Conservation (phyloP, 2,113 vertebrate species). For the Struthio camelus region DNA sequence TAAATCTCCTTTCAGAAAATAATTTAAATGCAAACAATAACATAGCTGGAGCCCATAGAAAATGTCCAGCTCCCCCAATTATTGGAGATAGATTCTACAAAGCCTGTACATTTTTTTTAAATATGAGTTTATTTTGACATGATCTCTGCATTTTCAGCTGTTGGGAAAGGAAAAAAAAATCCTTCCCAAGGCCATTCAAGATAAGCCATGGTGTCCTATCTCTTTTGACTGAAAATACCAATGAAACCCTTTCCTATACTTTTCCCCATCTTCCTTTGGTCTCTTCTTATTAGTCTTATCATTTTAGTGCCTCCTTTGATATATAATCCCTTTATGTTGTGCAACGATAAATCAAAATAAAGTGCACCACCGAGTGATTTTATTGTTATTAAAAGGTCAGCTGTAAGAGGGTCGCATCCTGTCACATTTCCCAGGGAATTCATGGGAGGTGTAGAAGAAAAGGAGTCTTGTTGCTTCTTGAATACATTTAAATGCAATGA, state of each 20-base stretch:
- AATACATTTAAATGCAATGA: neutral
- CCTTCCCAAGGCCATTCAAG: conserved; percentile 18
- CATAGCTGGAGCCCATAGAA: neutral
- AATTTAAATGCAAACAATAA: neutral
- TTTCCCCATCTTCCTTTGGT: conserved; percentile 38
- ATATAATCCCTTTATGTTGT: conserved; percentile 48
- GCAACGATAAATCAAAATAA: conserved; percentile 61
- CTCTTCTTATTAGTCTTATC: conserved; percentile 54
- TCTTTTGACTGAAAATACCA: conserved; percentile 46
- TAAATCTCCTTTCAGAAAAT: neutral
- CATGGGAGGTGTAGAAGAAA: neutral
- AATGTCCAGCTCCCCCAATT: neutral
- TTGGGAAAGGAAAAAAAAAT: neutral
- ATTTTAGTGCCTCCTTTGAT: conserved; percentile 56
- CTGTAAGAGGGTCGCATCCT: neutral
- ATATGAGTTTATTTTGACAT: conserved; percentile 34
- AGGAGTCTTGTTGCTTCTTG: fast-evolving
- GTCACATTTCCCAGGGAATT: conserved; percentile 12
- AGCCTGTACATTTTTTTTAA: neutral
- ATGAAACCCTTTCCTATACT: conserved; percentile 27
- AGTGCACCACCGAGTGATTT: conserved; percentile 39
- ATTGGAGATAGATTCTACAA: neutral
- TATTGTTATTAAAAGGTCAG: conserved; percentile 66
- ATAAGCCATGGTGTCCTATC: conserved; percentile 30
- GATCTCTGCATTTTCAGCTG: conserved; percentile 11